These are phyloP conservation scores for Mythimna loreyi DNA, from an alignment of 2,888 invertebrate genomes.

Conservation along the genomic window DNA sequence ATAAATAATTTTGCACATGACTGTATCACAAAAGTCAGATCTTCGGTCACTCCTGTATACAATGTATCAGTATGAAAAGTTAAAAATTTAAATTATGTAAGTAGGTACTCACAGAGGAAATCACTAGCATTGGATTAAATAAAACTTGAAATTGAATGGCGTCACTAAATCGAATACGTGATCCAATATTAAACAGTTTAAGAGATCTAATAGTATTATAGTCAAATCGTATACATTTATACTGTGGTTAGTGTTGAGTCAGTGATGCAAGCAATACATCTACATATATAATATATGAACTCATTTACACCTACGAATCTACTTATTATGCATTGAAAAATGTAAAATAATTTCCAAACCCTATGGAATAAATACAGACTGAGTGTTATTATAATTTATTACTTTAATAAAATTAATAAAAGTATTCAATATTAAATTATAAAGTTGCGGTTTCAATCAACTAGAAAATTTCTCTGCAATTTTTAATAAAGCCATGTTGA, in stretches of 20 bases:
- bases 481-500: neutral
- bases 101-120: slow-evolving; percentile 34
- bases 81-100: slow-evolving; percentile 28
- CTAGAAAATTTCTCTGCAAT: neutral
- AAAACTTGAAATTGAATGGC: slow-evolving; percentile 45
- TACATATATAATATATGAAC: slow-evolving; percentile 4
- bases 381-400: neutral
- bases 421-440: neutral
- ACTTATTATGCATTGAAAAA: slow-evolving; percentile 32
- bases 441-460: neutral
- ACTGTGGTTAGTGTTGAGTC: slow-evolving; percentile 39
- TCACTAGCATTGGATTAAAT: slow-evolving; percentile 42
- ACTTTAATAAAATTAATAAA: slow-evolving; percentile 9
- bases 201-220: slow-evolving; percentile 30
- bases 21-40: neutral
- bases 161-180: slow-evolving; percentile 59
- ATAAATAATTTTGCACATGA: neutral
- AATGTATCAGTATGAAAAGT: slow-evolving; percentile 23
- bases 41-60: neutral
- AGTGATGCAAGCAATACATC: slow-evolving; percentile 24
- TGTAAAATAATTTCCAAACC: neutral
- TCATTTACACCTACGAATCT: slow-evolving; percentile 44
- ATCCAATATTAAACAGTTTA: slow-evolving; percentile 49
- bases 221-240: slow-evolving; percentile 32
- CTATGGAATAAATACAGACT: neutral